Conservation (phyloP, 2,113 vertebrate species). For the Plecturocebus donacophilus region DNA sequence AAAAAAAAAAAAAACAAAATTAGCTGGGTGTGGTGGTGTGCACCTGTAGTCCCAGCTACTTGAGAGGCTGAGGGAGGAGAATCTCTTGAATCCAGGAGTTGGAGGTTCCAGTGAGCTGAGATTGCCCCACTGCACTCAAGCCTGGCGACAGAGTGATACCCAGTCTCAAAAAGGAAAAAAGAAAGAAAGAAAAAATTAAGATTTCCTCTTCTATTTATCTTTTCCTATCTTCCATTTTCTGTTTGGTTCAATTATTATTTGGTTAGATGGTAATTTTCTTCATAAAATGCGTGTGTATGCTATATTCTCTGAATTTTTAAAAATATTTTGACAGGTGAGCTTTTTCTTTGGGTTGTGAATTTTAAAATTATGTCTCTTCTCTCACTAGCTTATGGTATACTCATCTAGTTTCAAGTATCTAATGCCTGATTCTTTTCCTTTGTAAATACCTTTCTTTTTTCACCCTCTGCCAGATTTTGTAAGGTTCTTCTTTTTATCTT, state of each 20-base stretch:
- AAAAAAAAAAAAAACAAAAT: too few species aligned
- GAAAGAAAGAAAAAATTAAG: too few species aligned
- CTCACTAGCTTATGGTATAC: background rate
- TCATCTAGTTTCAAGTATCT: background rate
- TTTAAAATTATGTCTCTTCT: background rate
- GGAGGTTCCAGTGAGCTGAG: too few species aligned
- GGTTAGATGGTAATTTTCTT: background rate
- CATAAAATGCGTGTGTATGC: background rate
- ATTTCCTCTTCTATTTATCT: background rate
- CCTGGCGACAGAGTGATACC: too few species aligned
- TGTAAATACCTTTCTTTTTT: background rate
- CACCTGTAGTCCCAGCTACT: too few species aligned
- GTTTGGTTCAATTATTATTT: constrained; percentile 11
- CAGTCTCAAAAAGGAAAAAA: too few species aligned
- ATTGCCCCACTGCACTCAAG: too few species aligned
- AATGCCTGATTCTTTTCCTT: background rate
- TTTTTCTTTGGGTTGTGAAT: background rate
- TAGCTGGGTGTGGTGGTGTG: too few species aligned
- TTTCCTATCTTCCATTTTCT: background rate
- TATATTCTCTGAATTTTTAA: background rate
- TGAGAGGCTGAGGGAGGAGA: too few species aligned
- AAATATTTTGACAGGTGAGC: background rate
- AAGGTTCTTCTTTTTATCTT: background rate
- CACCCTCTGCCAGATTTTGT: background rate
- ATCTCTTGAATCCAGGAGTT: too few species aligned